Base-by-base conservation (phyloP, 1,140 invertebrate species). In the Archegozetes longisetosus region DNA sequence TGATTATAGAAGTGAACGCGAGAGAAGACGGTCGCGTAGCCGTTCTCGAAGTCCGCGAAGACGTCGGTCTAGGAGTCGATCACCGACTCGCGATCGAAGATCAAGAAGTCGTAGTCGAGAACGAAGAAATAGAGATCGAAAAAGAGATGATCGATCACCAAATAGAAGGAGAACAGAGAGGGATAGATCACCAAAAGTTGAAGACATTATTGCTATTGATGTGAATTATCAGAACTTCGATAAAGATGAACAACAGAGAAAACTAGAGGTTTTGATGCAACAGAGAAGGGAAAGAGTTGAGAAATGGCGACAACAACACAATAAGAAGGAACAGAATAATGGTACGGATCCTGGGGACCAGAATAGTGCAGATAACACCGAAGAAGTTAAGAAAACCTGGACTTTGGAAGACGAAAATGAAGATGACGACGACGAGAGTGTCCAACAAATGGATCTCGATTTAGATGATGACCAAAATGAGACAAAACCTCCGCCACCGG, bases 221-320 rank as follows among this genome's bases (percentile, higher is more conserved):
- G 52, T 66, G 9, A 67, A 62, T 59, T 62, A 56, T 55, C 59
- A 65, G 32, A 53, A 59, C 26, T 55, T 62, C 27, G 62, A 67
- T 51, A 67, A 66, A 73, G 78, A 80, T 64, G 74, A 74, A 60
- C 76, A 79, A 61, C 88, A 95, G 69, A 86, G 82, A 63, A 80
- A 86, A 40, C 73, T 98, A 17, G 94, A 98, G 70, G 74, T 85
- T 20, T 92, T 96, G 76, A 98, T 97, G 92, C 88, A 91, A 69
- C 96, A 94, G 72, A 77, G 93, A 29, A 74, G 91, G 25, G 92
- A 98, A 68, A 79, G 88, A 28, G 92, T 94, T 58, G 91, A 95
- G 74, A 79, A 88, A 62, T 94, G 89, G 88, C 75, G 89, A 62
- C 83, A 84, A 2, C 86, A 90, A 67, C 79, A 88, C 13, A 92